Base-by-base conservation (phyloP, 2,797 vertebrate species). In the Lerista edwardsae region DNA sequence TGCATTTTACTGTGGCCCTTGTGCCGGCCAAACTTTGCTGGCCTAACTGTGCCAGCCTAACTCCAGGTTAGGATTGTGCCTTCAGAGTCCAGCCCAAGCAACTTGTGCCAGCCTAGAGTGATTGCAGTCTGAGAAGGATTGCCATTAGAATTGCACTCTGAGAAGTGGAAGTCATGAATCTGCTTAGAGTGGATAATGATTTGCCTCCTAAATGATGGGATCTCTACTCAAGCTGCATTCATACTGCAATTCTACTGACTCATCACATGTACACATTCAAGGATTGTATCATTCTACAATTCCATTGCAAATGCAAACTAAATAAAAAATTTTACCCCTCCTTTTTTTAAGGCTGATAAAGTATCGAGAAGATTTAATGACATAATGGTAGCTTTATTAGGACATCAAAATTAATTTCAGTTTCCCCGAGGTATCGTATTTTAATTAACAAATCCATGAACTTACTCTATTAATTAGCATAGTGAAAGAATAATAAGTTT, bases 361-460 rank as follows among this genome's bases (percentile, higher is more conserved):
- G 89, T 78, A 93, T 91, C 55, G 86, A 65, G 77, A 91, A 92
- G 88, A 94, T 94, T 94, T 93, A 94, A 91, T 90, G 80, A 86
- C 88, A 91, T 88, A 93, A 93, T 82, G 67, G 75, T 91, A 92
- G 92, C 91, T 91, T 89, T 94, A 93, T 94, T 94, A 96, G 95
- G 92, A 95, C 84, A 91, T 91, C 79, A 96, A 96, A 96, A 96
- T 96, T 95, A 95, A 96, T 95, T 96, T 96, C 86, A 87, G n/a
- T 91, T 94, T 95, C 95, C 94, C 94, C 74, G 90, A 94, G 91
- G 91, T 95, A 90, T 93, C 90, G 93, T 95, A 93, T 95, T 95
- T 96, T 96, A 96, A 96, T 96, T 96, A 96, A 96, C 86, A 95
- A 94, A 95, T 92, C 75, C 89, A 90, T 86, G 92, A 92, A 94